A percentile compares a stretch with the other conserved stretches of the same genome.
Evolutionary conservation across 2,888 invertebrate genomes (phyloP).

Genomic region (Morpho helenor): DNA sequence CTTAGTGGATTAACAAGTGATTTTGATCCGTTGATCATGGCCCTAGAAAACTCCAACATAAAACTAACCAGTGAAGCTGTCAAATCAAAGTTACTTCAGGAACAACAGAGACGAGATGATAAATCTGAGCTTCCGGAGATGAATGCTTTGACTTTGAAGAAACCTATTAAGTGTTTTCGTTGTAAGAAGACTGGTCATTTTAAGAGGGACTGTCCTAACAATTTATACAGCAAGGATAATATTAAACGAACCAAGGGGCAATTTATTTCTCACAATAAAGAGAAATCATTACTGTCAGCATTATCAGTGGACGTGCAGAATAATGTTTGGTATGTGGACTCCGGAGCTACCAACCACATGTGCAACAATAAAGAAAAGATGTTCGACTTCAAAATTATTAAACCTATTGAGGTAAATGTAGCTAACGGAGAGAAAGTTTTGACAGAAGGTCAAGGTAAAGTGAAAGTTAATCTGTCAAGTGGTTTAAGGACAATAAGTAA

Average conservation of each 20-base stretch:
- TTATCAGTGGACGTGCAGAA: conserved; percentile 12
- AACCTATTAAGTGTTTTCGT: background rate
- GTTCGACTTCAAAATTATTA: conserved; percentile 6
- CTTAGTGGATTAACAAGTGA: conserved; percentile 26
- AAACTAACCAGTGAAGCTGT: conserved; percentile 23
- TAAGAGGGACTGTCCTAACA: background rate
- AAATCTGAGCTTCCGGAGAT: background rate
- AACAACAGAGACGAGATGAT: conserved; percentile 17
- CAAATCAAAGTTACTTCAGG: conserved; percentile 22
- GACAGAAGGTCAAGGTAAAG: conserved; percentile 23
- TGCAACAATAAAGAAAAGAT: conserved; percentile 17
- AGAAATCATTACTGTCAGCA: conserved; percentile 11
- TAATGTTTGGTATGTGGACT: conserved; percentile 19
- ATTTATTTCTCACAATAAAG: conserved; percentile 4
- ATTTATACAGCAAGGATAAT: background rate
- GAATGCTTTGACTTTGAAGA: too few relatives aligned
- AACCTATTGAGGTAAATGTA: conserved; percentile 12
- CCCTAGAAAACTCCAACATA: conserved; percentile 23
- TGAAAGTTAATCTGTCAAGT: conserved; percentile 12
- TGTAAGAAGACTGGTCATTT: background rate
- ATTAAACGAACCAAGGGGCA: background rate
- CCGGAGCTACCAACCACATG: conserved; percentile 20
- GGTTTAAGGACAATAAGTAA: too few relatives aligned
- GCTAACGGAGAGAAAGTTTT: conserved; percentile 19
- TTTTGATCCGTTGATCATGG: conserved; percentile 24